A percentile compares a stretch with the other conserved stretches of the same genome.
phyloP scores from a whole-genome alignment of 2,113 vertebrate genomes.

The Sphyrna mokarran region DNA sequence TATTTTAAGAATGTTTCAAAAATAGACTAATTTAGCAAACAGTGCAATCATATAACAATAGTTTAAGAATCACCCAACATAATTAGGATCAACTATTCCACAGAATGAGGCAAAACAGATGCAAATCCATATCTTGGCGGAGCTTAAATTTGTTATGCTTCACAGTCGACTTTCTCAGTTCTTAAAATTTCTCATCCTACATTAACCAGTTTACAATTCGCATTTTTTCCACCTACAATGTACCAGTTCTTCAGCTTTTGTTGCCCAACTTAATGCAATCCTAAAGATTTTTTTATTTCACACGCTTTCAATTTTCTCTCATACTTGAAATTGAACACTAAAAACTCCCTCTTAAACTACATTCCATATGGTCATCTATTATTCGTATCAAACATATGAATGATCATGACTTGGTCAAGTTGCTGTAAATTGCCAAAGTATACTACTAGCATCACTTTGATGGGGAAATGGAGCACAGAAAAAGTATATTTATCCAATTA shows the following conservation, averaged over 20 bases:
- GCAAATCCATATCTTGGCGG: neutral
- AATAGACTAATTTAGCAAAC: neutral
- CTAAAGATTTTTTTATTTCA: neutral
- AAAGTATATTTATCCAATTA: neutral
- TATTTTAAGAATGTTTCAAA: neutral
- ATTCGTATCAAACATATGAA: neutral
- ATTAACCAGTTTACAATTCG: neutral
- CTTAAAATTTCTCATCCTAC: neutral
- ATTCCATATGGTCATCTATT: neutral
- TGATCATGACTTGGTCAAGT: neutral
- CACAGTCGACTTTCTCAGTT: neutral
- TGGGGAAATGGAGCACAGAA: neutral
- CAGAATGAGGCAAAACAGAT: neutral
- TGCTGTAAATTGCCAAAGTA: neutral
- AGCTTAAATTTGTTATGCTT: neutral
- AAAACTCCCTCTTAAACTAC: neutral
- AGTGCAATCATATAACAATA: neutral
- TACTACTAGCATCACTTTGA: neutral
- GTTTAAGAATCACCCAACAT: neutral
- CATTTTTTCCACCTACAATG: too few species aligned
- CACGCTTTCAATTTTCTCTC: neutral
- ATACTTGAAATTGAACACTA: neutral
- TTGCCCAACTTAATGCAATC: neutral
- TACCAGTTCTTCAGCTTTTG: conserved; percentile 3
- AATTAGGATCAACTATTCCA: neutral